These are phyloP conservation scores for Siderastrea radians DNA, from an alignment of 92 coral and sea anemone genomes.

Conservation along the genomic window DNA sequence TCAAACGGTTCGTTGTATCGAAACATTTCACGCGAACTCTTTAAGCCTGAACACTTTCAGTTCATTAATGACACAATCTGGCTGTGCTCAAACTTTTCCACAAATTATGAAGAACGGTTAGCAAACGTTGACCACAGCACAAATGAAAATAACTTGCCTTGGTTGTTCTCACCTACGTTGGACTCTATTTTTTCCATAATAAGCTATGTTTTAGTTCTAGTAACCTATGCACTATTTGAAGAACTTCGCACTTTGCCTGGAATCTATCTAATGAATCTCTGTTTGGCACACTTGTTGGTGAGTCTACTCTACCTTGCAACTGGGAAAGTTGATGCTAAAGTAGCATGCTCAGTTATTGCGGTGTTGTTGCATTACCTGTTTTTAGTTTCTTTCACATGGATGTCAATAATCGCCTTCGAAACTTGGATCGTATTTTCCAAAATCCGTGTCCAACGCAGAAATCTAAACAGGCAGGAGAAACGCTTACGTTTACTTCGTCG, in stretches of 20 bases:
- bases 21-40: slow-evolving; percentile 38
- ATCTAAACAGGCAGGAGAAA: slow-evolving; percentile 6
- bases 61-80: slow-evolving; percentile 33
- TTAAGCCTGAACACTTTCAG: slow-evolving; percentile 37
- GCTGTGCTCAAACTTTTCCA: slow-evolving; percentile 41
- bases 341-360: slow-evolving; percentile 64
- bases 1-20: slow-evolving; percentile 60
- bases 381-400: slow-evolving; percentile 77
- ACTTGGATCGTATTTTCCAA: slow-evolving; percentile 75
- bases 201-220: slow-evolving; percentile 28
- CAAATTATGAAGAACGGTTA: background rate
- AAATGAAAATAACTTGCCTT: slow-evolving; percentile 5
- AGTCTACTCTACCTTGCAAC: slow-evolving; percentile 44
- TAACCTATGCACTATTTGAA: slow-evolving; percentile 53
- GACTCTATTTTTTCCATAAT: slow-evolving; percentile 53
- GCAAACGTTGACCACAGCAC: background rate
- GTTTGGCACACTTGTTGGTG: slow-evolving; percentile 39
- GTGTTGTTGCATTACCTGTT: slow-evolving; percentile 62
- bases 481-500: background rate
- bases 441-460: slow-evolving; percentile 8
- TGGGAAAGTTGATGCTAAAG: background rate
- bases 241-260: slow-evolving; percentile 72
- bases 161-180: slow-evolving; percentile 46
- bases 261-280: slow-evolving; percentile 62
- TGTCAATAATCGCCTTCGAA: slow-evolving; percentile 79